Evolutionary conservation across 2,113 vertebrate species (phyloP).

Genomic region (Eulacestoma nigropectus): DNA sequence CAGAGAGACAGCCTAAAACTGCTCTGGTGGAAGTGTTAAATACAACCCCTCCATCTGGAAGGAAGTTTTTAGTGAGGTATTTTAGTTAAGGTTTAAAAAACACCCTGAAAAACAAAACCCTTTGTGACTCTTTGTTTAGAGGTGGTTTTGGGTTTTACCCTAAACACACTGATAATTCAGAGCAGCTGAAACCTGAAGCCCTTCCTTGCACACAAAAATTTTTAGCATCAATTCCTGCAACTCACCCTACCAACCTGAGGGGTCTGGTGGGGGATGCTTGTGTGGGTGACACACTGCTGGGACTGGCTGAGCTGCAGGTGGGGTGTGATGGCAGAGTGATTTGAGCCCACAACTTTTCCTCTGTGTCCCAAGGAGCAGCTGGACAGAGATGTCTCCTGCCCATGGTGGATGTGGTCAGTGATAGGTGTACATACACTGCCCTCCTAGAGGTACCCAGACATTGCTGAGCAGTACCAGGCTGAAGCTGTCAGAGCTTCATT

Average conservation of each 20-base stretch:
- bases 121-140: neutral
- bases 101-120: fast-evolving
- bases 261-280: neutral
- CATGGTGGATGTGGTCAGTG: neutral
- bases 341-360: neutral
- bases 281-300: neutral
- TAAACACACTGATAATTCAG: neutral
- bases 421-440: fast-evolving
- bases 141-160: neutral
- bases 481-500: neutral
- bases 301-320: neutral
- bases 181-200: neutral
- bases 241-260: neutral
- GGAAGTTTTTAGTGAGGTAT: neutral
- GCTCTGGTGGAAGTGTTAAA: neutral
- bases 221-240: neutral
- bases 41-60: neutral
- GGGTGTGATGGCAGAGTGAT: neutral
- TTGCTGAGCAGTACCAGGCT: neutral
- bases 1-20: neutral
- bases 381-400: neutral
- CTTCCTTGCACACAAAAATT: neutral
- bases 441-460: neutral
- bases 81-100: neutral
- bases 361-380: neutral